phyloP scores from a whole-genome alignment of 2,888 invertebrate genomes.

The Drosophila cognata region DNA sequence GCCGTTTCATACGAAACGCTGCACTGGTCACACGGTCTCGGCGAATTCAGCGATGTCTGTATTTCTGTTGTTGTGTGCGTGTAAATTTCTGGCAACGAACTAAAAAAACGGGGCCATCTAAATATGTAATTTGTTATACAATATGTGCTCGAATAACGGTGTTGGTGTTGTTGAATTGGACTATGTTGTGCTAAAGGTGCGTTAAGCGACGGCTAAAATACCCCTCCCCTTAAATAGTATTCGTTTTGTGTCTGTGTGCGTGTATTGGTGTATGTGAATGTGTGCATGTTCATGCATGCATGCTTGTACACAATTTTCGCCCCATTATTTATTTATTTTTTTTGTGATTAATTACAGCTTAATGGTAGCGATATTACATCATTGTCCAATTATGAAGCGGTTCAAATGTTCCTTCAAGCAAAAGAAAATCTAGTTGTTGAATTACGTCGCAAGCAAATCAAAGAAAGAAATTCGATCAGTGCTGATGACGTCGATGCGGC shows the following conservation, averaged over 20 bases:
- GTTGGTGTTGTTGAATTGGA: constrained; percentile 51
- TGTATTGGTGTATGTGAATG: neutral
- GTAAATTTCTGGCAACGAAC: constrained; percentile 34
- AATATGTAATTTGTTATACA: constrained; percentile 54
- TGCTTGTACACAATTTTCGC: neutral
- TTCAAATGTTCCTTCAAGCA: constrained; percentile 87
- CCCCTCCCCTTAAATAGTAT: neutral
- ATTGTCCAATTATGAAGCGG: constrained; percentile 87
- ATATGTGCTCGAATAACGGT: constrained; percentile 58
- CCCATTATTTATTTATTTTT: neutral
- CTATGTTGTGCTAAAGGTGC: constrained; percentile 77
- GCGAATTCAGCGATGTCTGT: constrained; percentile 38
- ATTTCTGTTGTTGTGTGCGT: constrained; percentile 45
- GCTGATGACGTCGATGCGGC: neutral
- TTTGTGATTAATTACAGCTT: constrained; percentile 84
- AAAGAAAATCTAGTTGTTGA: constrained; percentile 88
- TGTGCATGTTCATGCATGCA: neutral
- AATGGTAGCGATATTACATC: constrained; percentile 88
- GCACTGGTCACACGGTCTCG: constrained; percentile 35
- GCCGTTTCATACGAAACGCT: neutral
- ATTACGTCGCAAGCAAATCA: constrained; percentile 85
- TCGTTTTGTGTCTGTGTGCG: neutral
- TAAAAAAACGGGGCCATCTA: constrained; percentile 20
- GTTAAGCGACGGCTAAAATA: constrained; percentile 14
- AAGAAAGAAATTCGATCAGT: constrained; percentile 55